A percentile compares a stretch with the other conserved stretches of the same genome.
These are phyloP conservation scores for Orthosia gothica DNA, from an alignment of 2,888 invertebrate species.

Conservation along the genomic window DNA sequence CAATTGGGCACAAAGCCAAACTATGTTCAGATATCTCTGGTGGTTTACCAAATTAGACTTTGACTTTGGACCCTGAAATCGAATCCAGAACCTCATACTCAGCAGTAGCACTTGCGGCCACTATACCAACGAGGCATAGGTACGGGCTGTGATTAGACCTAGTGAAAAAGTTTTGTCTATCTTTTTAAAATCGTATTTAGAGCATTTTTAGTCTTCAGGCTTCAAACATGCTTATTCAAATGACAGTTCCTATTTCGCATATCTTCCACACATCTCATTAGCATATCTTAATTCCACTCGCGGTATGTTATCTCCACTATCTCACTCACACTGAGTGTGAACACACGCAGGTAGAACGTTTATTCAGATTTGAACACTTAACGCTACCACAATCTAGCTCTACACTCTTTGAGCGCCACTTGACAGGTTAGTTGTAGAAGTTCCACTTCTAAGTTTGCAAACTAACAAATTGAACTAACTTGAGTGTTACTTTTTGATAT, in stretches of 20 bases:
- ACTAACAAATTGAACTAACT: not conserved
- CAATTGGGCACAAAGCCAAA: no score
- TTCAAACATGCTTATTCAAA: no score
- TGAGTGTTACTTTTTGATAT: not conserved
- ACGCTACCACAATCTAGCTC: slow-evolving; percentile 14
- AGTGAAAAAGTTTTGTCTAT: no score
- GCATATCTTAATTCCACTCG: not conserved
- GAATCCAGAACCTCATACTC: no score
- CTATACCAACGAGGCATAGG: no score
- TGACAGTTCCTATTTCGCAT: not conserved
- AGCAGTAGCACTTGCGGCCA: no score
- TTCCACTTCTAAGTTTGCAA: not conserved
- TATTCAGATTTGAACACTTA: slow-evolving; percentile 35
- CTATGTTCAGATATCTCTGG: no score
- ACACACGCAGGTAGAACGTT: slow-evolving; percentile 3
- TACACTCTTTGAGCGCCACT: not conserved
- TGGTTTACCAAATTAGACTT: no score
- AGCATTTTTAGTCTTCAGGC: no score
- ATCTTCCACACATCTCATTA: not conserved
- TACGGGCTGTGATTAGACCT: no score
- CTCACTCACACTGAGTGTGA: not conserved
- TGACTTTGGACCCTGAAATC: no score
- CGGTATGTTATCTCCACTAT: not conserved
- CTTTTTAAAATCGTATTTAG: no score
- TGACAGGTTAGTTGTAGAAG: not conserved